Evolutionary conservation across 2,888 invertebrate species (phyloP), one percentile per base, ranked within the genome.

Genomic region (Periphyllus acericola): DNA sequence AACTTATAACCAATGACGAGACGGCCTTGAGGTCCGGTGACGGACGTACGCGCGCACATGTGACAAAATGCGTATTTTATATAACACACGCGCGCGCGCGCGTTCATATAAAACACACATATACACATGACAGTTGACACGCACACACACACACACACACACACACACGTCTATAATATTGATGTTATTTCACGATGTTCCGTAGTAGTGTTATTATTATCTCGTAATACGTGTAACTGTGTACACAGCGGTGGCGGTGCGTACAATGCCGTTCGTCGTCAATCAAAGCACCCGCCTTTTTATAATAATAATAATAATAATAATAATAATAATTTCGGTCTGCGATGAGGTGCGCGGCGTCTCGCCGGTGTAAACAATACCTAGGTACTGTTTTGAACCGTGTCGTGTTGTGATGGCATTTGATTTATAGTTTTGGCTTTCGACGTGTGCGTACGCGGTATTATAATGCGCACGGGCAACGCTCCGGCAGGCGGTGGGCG

Each of bases 361-460:
- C 9, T 19, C n/a, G n/a, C 0, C 14, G 8, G 32, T 21, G 32
- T 14, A 9, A 72, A 76, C 46, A 76, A 75, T 68, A 84, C 4
- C 29, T 3, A 29, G n/a, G 5, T 75, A 76, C 79, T 55, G 52
- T 71, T 72, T 40, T 52, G n/a, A 79, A 79, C 71, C n/a, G n/a
- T n/a, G 71, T 78, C 34, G 68, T 34, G 34, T 55, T 52, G 17
- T 34, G 76, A 76, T 32, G 76, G 55, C 5, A 71, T 71, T 79
- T 85, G 85, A 85, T 85, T 85, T 85, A 85, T 85, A 52, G 85
- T 68, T 34, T 32, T 11, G 74, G n/a, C 2, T 74, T 83, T 83
- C 34, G 17, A n/a, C 46, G 21, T 25, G 6, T 32, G 21, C 17
- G 8, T n/a, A 17, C 29, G 6, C 6, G 6, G 6, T 36, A 36